Percentiles rank a stretch among this genome's conserved stretches.
Evolutionary conservation across 2,888 invertebrate genomes (phyloP).

Genomic region (Enchytraeus crypticus): DNA sequence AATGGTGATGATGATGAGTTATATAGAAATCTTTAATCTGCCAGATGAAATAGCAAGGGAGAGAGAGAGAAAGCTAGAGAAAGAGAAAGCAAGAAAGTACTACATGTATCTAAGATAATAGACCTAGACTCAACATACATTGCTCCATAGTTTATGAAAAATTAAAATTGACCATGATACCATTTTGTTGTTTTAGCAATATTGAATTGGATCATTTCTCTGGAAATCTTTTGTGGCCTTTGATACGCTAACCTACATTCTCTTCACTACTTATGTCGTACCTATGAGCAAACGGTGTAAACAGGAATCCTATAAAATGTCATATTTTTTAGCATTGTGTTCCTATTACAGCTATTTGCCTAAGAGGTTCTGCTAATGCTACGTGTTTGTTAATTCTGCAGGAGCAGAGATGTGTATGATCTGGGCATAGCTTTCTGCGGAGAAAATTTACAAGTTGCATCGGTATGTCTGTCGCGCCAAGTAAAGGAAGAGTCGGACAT

Average conservation of each 20-base stretch:
- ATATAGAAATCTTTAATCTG: too few species aligned
- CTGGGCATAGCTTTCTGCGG: conserved; percentile 24
- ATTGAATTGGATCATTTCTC: too few species aligned
- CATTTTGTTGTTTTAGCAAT: too few species aligned
- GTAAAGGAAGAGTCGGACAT: conserved; percentile 9
- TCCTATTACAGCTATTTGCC: not conserved
- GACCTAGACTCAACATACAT: too few species aligned
- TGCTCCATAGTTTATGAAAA: too few species aligned
- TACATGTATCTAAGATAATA: not conserved
- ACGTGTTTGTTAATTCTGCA: not conserved
- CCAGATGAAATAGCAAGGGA: too few species aligned
- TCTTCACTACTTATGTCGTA: too few species aligned
- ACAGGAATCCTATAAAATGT: not conserved
- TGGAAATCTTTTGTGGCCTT: too few species aligned
- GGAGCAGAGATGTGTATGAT: conserved; percentile 1
- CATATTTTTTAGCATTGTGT: not conserved
- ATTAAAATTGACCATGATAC: too few species aligned
- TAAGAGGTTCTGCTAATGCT: not conserved
- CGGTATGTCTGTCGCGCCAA: conserved; percentile 11
- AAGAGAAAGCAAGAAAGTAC: not conserved
- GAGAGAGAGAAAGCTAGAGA: too few species aligned
- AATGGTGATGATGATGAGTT: not conserved
- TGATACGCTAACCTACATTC: too few species aligned
- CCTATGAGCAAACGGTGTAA: too few species aligned
- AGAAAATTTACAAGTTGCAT: conserved; percentile 17